Evolutionary conservation across 2,113 vertebrate genomes (phyloP).

Genomic region (Sula dactylatra): DNA sequence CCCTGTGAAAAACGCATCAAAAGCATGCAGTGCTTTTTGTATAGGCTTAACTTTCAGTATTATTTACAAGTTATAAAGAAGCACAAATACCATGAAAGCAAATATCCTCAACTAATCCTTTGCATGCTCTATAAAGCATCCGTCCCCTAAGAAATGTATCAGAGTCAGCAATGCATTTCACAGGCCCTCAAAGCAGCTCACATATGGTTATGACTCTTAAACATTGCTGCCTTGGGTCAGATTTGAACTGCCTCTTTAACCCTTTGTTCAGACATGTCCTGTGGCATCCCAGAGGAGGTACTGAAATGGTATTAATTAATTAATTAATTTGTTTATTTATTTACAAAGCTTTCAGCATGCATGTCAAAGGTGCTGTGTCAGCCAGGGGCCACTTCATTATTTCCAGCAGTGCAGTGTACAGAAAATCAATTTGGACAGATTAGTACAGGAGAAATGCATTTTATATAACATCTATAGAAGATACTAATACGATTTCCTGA

Average conservation of each 20-base stretch:
- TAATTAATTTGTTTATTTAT: neutral
- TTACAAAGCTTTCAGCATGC: neutral
- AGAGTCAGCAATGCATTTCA: neutral
- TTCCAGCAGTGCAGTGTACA: neutral
- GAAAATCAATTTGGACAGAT: neutral
- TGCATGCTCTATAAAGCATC: neutral
- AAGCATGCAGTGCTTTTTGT: neutral
- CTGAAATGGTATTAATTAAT: neutral
- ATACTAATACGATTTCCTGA: neutral
- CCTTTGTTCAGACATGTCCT: neutral
- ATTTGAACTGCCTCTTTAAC: neutral
- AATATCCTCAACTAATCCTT: constrained; percentile 11
- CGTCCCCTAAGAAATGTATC: neutral
- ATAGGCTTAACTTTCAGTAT: neutral
- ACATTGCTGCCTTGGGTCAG: neutral
- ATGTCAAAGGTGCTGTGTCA: neutral
- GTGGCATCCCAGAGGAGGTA: neutral
- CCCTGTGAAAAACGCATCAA: neutral
- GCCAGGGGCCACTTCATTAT: neutral
- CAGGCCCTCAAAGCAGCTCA: neutral
- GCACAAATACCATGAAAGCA: neutral
- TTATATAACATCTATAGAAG: neutral
- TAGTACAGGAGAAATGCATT: neutral
- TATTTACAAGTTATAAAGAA: neutral
- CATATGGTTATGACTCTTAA: neutral